A percentile compares a stretch with the other conserved stretches of the same genome.
Evolutionary conservation across 1,140 invertebrate genomes (phyloP).

Genomic region (Acyrthosiphon pisum): DNA sequence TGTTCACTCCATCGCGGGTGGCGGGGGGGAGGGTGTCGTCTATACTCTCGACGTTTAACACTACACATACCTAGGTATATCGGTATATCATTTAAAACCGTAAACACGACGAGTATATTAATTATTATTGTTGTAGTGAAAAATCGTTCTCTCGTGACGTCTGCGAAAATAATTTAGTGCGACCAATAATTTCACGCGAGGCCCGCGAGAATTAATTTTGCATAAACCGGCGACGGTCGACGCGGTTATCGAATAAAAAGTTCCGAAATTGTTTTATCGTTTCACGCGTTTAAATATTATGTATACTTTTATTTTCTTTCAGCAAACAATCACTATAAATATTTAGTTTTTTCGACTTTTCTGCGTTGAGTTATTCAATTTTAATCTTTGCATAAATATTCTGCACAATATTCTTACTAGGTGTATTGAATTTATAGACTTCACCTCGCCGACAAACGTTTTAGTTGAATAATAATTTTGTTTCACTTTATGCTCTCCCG

Average conservation of each 20-base stretch:
- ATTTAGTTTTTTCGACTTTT: not conserved
- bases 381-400: not conserved
- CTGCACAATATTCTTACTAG: no score
- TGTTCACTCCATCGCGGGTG: no score
- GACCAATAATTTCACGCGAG: not conserved
- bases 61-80: no score
- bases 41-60: no score
- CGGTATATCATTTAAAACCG: not conserved
- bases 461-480: not conserved
- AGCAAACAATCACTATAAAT: not conserved
- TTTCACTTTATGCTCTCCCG: not conserved
- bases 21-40: no score
- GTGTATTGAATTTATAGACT: not conserved
- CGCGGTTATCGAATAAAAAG: not conserved
- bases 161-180: not conserved
- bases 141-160: not conserved
- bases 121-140: not conserved
- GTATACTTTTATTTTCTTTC: not conserved
- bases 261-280: not conserved
- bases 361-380: not conserved
- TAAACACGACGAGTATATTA: not conserved
- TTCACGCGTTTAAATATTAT: not conserved
- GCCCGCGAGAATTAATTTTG: not conserved
- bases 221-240: not conserved
- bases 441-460: not conserved